Base-by-base conservation (phyloP, 2,888 invertebrate genomes). In the Ariolimax columbianus region DNA sequence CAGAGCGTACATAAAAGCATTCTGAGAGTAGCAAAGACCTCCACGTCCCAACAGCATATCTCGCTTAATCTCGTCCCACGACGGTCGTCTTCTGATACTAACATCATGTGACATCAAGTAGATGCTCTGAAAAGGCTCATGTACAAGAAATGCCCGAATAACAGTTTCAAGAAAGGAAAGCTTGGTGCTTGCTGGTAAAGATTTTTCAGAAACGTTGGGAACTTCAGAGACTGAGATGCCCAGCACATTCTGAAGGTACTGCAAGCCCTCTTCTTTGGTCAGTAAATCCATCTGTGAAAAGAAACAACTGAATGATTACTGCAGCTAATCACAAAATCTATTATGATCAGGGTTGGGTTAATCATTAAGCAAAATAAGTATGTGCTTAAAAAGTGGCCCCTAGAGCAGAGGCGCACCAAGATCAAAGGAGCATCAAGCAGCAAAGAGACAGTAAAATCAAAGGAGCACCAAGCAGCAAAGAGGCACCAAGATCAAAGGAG, bases 1-100 rank as follows among this genome's bases (percentile, higher is more conserved):
- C 17, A 89, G 75, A 36, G 40, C 80, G 78, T 78, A 88, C 59
- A 86, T 73, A 55, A 88, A 89, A 26, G 85, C 75, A 68, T 88
- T 87, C 9, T 82, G 78, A 26, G 75, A 86, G 55, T 87, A 87
- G 63, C 89, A 89, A n/a, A 89, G 68, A 14, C 89, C 89, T 2
- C 88, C 89, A 19, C 66, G 59, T 17, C 80, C 78, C 1, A 59
- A 36, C 33, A 87, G 81, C 19, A 88, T 79, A 23, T 81, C 83
- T 14, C 40, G 63, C 51, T 87, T 87, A 33, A 89, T 86, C 33
- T 77, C 82, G 0, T 79, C 66, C 77, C 68, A 83, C 11, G 66
- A 47, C 26, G 89, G 89, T 17, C 87, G 80, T 33, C 55, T 73
- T 51, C 86, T 78, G 17, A 81, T 19, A 0, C 23, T 75, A 0